Evolutionary conservation across 1,140 invertebrate genomes (phyloP).

Genomic region (Ceratina japonica): DNA sequence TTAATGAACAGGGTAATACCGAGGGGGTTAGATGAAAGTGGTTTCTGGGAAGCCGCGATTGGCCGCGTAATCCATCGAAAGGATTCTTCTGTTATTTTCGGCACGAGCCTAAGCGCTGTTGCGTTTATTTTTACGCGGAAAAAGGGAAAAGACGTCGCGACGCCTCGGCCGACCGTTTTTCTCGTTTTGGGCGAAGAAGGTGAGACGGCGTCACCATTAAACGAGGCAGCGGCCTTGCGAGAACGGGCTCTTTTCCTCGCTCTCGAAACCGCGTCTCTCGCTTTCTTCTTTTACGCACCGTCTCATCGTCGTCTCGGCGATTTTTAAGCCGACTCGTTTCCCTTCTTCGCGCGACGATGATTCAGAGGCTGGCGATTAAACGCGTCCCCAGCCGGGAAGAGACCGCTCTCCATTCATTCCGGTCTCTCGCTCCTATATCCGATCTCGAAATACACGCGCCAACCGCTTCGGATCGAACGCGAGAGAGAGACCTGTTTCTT

Average conservation of each 20-base stretch:
- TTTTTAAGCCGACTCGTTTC: slow-evolving; percentile 25
- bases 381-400: not conserved
- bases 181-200: slow-evolving; percentile 23
- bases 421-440: slow-evolving; percentile 34
- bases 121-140: slow-evolving; percentile 46
- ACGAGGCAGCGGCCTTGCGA: slow-evolving; percentile 49
- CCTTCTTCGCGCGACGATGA: slow-evolving; percentile 10
- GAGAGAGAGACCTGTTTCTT: no score
- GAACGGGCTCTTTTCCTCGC: no score
- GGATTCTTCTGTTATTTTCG: not conserved
- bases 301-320: slow-evolving; percentile 40
- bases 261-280: not conserved
- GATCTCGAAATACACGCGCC: not conserved
- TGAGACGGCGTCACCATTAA: slow-evolving; percentile 25
- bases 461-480: not conserved
- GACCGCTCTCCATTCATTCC: slow-evolving; percentile 27
- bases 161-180: not conserved
- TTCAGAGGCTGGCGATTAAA: slow-evolving; percentile 39
- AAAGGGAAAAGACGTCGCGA: slow-evolving; percentile 16
- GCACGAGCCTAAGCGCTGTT: not conserved
- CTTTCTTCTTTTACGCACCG: slow-evolving; percentile 28
- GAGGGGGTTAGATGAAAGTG: not conserved
- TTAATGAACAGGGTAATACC: no score
- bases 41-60: slow-evolving; percentile 1
- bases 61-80: slow-evolving; percentile 21